Percentiles rank a stretch among this genome's conserved stretches.
Evolutionary conservation across 1,140 invertebrate genomes (phyloP).

Genomic region (Drosophila quadrilineata): DNA sequence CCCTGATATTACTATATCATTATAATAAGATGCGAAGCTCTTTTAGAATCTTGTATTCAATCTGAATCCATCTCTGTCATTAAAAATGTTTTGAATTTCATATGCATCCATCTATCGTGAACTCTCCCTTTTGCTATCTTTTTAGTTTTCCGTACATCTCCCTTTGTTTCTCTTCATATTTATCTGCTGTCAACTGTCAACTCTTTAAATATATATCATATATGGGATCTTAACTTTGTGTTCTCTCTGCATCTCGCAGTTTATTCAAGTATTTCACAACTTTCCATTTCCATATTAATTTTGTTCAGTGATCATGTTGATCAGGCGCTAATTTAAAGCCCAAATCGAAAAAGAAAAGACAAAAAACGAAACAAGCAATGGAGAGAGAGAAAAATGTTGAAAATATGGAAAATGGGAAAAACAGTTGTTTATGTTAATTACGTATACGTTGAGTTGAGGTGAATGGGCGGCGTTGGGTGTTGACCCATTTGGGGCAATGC

Average conservation of each 20-base stretch:
- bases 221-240: background rate
- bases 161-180: no score
- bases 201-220: no score
- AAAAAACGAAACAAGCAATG: background rate
- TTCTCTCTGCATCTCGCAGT: background rate
- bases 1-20: no score
- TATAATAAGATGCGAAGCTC: no score
- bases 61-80: no score
- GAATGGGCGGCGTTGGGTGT: slow-evolving; percentile 21
- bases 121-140: no score
- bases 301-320: slow-evolving; percentile 53
- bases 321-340: slow-evolving; percentile 59
- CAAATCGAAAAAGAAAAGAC: slow-evolving; percentile 17
- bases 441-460: slow-evolving; percentile 17
- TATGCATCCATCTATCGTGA: no score
- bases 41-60: no score
- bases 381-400: slow-evolving; percentile 8
- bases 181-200: no score
- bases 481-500: slow-evolving; percentile 40
- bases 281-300: slow-evolving; percentile 48
- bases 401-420: slow-evolving; percentile 34
- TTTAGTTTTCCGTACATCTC: no score
- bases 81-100: no score
- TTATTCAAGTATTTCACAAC: slow-evolving; percentile 26
- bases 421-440: slow-evolving; percentile 73